These are phyloP conservation scores for Pollicipes pollicipes DNA, from an alignment of 1,140 invertebrate species.

Conservation along the genomic window DNA sequence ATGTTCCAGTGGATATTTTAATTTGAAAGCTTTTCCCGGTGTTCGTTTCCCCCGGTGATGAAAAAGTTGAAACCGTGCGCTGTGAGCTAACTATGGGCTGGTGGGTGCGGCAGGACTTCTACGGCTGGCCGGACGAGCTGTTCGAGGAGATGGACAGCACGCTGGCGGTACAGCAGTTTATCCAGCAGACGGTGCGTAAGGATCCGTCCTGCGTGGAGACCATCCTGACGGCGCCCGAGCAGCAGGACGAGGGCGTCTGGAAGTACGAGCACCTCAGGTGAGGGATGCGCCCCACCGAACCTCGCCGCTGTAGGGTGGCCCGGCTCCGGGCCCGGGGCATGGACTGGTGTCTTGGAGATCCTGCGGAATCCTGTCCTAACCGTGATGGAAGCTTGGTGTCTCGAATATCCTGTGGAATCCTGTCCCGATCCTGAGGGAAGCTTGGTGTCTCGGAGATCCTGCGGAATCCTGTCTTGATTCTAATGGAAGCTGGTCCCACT, in stretches of 20 bases:
- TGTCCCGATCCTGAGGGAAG: no score
- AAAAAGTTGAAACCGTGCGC: background rate
- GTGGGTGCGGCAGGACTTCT: slow-evolving; percentile 56
- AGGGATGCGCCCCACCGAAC: background rate
- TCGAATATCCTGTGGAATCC: no score
- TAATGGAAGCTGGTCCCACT: no score
- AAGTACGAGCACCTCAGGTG: slow-evolving; percentile 94
- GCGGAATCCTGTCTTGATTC: no score
- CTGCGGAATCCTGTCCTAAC: no score
- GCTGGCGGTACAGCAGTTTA: slow-evolving; percentile 93
- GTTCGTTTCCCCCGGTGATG: background rate
- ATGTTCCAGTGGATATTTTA: background rate
- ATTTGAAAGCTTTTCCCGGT: background rate
- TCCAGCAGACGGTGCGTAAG: slow-evolving; percentile 89
- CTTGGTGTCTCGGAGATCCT: no score
- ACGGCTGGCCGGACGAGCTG: slow-evolving; percentile 90
- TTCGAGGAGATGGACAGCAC: slow-evolving; percentile 99
- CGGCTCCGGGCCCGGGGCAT: no score
- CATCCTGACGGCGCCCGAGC: slow-evolving; percentile 87
- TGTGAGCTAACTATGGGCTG: background rate
- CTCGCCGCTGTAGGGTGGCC: no score
- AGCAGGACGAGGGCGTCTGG: slow-evolving; percentile 98
- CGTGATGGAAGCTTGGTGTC: no score
- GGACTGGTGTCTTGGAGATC: no score
- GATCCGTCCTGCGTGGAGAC: slow-evolving; percentile 85